Base-by-base conservation (phyloP, 2,113 vertebrate species). In the Columbina picui region DNA sequence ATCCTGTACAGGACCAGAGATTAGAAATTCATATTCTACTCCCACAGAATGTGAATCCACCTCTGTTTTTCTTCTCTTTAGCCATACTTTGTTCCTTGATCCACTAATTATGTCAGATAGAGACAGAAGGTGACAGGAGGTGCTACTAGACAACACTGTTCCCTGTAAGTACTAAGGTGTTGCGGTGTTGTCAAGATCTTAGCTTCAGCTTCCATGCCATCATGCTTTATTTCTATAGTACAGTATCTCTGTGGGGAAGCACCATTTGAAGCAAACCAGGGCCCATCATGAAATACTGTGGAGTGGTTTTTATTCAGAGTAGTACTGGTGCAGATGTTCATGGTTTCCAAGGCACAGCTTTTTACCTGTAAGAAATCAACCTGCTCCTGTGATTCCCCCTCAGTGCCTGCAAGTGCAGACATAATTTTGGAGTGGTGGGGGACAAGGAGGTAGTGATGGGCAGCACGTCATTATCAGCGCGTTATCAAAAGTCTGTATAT, bases 1-100 rank as follows among this genome's bases (percentile, higher is more conserved):
- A 57, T 7, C 15, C 14, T 0, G 0, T n/a, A 14, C 3, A 29
- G 21, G 23, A 43, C 16, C 36, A 73, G 27, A 73, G 39, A 45
- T 10, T 59, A 38, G 6, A 39, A n/a, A 79, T 87, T 56, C 23
- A 61, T 17, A 4, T 25, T 76, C 50, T 80, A 23, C 6, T 69
- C 12, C 52, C 39, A 27, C 1, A 63, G 32, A 67, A 56, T 10
- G 2, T n/a, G n/a, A 89, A 89, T 3, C 12, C 18, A 75, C 9
- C 1, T 34, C 32, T 68, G 11, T 12, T 76, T 25, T 84, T 43
- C 43, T 69, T 52, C 64, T 70, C 19, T 36, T 10, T 39, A 32
- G 34, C 10, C 9, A 5, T 47, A 32, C n/a, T 81, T 75, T 81
- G 57, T 41, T 56, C 19, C 30, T 36, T 50, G 7, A 26, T 61